A percentile compares a stretch with the other conserved stretches of the same genome.
Conservation (phyloP, 2,797 vertebrate genomes). For the Enoplosus armatus region DNA sequence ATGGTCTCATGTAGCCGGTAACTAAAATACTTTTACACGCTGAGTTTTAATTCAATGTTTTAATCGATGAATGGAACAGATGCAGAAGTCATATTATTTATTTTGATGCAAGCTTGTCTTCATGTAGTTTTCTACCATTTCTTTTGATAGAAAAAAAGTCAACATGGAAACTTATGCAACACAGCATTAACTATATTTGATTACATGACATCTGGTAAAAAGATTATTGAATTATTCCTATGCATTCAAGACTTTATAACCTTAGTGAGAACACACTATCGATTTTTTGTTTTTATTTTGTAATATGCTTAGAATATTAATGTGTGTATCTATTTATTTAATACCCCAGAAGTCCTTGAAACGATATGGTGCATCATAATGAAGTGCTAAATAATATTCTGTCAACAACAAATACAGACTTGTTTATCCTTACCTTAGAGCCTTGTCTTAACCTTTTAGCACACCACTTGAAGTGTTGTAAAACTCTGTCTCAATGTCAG, state of each 20-base stretch:
- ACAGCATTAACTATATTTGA: not conserved
- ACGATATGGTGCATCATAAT: constrained; percentile 4
- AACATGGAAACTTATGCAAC: constrained; percentile 3
- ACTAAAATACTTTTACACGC: constrained; percentile 1
- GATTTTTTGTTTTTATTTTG: not conserved
- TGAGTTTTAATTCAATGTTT: constrained; percentile 5
- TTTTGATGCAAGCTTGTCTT: not conserved
- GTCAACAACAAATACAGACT: not conserved
- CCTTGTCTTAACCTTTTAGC: not conserved
- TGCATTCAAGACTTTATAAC: not conserved
- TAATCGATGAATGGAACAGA: constrained; percentile 5
- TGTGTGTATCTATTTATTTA: not conserved
- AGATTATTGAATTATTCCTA: not conserved
- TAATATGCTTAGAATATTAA: constrained; percentile 7
- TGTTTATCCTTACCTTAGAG: constrained; percentile 39
- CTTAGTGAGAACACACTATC: not conserved
- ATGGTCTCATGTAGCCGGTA: not conserved
- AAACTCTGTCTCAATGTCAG: constrained; percentile 1
- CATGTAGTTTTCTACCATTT: not conserved
- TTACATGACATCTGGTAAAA: constrained; percentile 12
- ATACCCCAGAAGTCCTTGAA: constrained; percentile 11
- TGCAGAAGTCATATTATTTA: not conserved
- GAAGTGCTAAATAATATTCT: not conserved
- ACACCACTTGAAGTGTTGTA: constrained; percentile 2
- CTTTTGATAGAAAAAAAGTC: not conserved